These are phyloP conservation scores for Drosophila fuyamai DNA, from an alignment of 1,140 invertebrate genomes.

Conservation along the genomic window DNA sequence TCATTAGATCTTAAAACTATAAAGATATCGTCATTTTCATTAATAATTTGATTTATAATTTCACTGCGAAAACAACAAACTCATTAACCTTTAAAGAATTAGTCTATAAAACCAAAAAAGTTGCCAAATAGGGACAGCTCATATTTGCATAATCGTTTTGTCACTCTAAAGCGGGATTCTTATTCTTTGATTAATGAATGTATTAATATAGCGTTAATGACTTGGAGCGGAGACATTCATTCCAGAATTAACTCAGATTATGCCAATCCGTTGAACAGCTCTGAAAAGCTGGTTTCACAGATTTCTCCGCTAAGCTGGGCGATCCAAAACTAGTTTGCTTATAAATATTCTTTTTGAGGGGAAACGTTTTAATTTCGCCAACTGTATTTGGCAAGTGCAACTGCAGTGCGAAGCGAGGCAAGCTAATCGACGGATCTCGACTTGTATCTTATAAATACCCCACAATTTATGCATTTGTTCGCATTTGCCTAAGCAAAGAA, in stretches of 20 bases:
- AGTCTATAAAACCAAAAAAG: background rate
- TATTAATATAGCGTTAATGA: slow-evolving; percentile 54
- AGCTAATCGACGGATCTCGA: slow-evolving; percentile 67
- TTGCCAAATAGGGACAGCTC: slow-evolving; percentile 2
- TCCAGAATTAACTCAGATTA: slow-evolving; percentile 40
- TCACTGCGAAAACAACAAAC: background rate
- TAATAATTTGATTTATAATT: slow-evolving; percentile 9
- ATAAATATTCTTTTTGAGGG: background rate
- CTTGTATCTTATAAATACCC: slow-evolving; percentile 75
- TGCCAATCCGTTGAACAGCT: slow-evolving; percentile 22
- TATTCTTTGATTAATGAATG: slow-evolving; percentile 35
- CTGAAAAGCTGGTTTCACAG: slow-evolving; percentile 24
- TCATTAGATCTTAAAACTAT: background rate
- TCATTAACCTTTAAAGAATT: slow-evolving; percentile 22
- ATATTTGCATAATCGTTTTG: slow-evolving; percentile 65
- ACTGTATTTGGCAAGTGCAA: slow-evolving; percentile 47
- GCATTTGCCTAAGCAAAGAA: slow-evolving; percentile 70
- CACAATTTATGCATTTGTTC: slow-evolving; percentile 69
- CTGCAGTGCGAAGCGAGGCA: slow-evolving; percentile 9
- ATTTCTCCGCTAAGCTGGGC: slow-evolving; percentile 20
- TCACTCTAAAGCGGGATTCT: slow-evolving; percentile 24
- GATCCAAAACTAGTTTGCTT: slow-evolving; percentile 36
- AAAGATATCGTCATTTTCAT: slow-evolving; percentile 1
- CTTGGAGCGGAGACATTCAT: slow-evolving; percentile 37
- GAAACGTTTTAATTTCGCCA: slow-evolving; percentile 53